Percentiles rank a stretch among this genome's conserved stretches.
Conservation (phyloP, 2,113 vertebrate genomes). For the Nyctereutes procyonoides region DNA sequence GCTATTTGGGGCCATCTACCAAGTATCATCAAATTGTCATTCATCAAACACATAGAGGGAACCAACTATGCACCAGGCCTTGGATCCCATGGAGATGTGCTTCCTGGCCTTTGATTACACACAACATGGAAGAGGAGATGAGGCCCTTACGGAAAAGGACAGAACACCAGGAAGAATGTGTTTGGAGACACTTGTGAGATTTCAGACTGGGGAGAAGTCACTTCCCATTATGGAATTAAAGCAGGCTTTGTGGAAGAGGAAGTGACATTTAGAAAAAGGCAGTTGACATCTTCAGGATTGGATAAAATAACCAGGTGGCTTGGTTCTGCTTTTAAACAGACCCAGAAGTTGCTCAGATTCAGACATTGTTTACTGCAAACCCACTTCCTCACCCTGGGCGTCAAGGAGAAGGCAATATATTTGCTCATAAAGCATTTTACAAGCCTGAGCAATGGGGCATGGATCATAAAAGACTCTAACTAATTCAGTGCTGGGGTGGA, state of each 20-base stretch:
- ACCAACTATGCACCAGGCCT: not conserved
- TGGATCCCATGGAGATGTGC: not conserved
- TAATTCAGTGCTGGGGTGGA: not conserved
- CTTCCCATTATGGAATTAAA: not conserved
- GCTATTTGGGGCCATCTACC: not conserved
- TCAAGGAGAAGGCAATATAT: not conserved
- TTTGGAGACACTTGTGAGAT: not conserved
- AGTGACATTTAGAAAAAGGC: not conserved
- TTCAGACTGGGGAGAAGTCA: not conserved
- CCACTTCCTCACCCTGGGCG: not conserved
- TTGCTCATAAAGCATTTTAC: constrained; percentile 44
- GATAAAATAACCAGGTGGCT: not conserved
- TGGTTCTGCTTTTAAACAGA: not conserved
- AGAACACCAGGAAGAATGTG: not conserved
- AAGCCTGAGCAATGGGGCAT: constrained; percentile 8
- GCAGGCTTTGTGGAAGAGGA: not conserved
- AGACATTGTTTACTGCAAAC: not conserved
- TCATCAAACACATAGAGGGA: not conserved
- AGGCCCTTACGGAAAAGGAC: not conserved
- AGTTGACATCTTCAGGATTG: not conserved
- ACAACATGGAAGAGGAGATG: not conserved
- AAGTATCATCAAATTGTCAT: not conserved
- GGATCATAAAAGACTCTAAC: constrained; percentile 20
- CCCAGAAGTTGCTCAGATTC: not conserved
- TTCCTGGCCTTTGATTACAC: not conserved